Evolutionary conservation across 1,140 invertebrate species (phyloP).

Genomic region (Drosophila pandora): DNA sequence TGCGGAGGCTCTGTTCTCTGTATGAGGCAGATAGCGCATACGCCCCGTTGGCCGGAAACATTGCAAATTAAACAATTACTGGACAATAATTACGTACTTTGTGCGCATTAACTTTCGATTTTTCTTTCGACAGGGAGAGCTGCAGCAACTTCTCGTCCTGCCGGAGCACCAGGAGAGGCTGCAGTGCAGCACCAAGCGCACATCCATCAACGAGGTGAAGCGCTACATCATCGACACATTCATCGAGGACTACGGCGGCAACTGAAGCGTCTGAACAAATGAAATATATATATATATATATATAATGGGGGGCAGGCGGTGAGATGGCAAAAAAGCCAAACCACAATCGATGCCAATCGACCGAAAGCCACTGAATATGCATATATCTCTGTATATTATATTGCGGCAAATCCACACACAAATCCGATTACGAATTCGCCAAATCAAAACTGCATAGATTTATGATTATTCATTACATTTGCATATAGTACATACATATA

Average conservation of each 20-base stretch:
- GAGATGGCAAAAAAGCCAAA: slow-evolving; percentile 9
- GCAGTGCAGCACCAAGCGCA: slow-evolving; percentile 78
- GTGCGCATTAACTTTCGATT: slow-evolving; percentile 40
- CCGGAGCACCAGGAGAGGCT: slow-evolving; percentile 78
- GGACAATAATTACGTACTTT: slow-evolving; percentile 45
- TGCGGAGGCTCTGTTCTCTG: slow-evolving; percentile 15
- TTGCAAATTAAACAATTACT: slow-evolving; percentile 48
- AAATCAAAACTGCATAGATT: slow-evolving; percentile 51
- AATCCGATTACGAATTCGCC: slow-evolving; percentile 42
- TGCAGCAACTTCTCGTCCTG: slow-evolving; percentile 76
- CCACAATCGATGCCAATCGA: slow-evolving; percentile 51
- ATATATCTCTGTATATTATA: slow-evolving; percentile 29
- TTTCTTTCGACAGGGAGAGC: slow-evolving; percentile 61
- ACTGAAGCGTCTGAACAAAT: slow-evolving; percentile 47
- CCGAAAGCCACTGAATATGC: slow-evolving; percentile 42
- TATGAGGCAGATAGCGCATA: slow-evolving; percentile 52
- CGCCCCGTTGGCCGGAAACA: slow-evolving; percentile 32
- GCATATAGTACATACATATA: slow-evolving; percentile 30
- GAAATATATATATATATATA: not conserved
- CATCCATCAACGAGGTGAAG: slow-evolving; percentile 82
- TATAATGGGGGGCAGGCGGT: not conserved
- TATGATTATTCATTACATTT: slow-evolving; percentile 46
- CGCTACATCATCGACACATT: slow-evolving; percentile 83
- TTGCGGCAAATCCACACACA: slow-evolving; percentile 21
- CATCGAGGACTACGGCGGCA: slow-evolving; percentile 78